Evolutionary conservation across 2,797 vertebrate genomes (phyloP).

Genomic region (Heliangelus exortis): DNA sequence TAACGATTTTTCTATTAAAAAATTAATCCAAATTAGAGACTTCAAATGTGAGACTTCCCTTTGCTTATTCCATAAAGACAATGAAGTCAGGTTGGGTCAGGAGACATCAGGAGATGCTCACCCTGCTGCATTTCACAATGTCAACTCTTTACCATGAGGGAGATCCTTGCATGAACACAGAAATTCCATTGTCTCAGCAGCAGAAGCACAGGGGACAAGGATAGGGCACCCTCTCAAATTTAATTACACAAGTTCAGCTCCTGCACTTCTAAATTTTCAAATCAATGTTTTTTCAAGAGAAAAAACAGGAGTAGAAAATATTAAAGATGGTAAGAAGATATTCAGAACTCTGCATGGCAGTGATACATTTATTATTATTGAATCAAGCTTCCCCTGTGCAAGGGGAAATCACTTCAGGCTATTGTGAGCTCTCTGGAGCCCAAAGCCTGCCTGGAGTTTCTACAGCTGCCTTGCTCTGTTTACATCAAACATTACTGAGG

Average conservation of each 20-base stretch:
- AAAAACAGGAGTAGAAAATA: neutral
- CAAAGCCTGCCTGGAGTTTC: conserved; percentile 10
- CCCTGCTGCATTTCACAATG: neutral
- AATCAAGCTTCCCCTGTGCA: neutral
- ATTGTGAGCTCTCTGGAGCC: neutral
- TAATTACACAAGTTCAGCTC: neutral
- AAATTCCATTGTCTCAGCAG: neutral
- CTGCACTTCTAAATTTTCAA: neutral
- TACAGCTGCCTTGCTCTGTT: conserved; percentile 54
- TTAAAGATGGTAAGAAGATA: neutral
- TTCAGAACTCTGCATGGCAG: neutral
- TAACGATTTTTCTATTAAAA: neutral
- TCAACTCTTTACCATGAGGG: neutral
- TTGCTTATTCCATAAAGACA: neutral
- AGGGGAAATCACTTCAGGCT: conserved; percentile 29
- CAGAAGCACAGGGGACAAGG: neutral
- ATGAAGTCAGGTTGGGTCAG: neutral
- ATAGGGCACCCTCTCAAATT: neutral
- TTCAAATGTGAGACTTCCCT: neutral
- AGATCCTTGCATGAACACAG: neutral
- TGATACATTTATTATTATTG: neutral
- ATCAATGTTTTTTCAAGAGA: neutral
- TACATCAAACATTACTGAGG: conserved; percentile 41
- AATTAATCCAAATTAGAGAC: neutral
- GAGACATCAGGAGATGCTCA: neutral